Conservation (phyloP, 2,888 invertebrate genomes). For the Synanthedon andrenaeformis region DNA sequence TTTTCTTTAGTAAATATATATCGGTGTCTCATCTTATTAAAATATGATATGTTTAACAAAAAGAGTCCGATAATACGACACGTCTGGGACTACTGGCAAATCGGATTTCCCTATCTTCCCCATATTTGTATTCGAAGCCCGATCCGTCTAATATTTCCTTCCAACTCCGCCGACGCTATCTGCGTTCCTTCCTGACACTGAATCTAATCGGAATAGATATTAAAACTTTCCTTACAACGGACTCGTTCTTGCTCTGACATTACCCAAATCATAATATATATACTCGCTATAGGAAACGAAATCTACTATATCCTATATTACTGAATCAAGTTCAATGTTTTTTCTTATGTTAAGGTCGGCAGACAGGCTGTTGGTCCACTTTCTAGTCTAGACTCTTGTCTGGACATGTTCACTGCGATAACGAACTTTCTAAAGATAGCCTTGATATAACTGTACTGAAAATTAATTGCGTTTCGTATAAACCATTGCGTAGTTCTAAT, state of each 20-base stretch:
- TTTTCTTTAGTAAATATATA: not conserved
- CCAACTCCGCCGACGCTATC: slow-evolving; percentile 61
- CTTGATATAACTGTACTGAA: too few relatives aligned
- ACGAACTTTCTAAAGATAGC: too few relatives aligned
- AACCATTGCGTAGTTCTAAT: too few relatives aligned
- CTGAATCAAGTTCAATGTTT: not conserved
- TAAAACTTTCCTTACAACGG: slow-evolving; percentile 63
- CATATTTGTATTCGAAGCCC: slow-evolving; percentile 68
- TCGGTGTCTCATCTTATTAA: slow-evolving; percentile 29
- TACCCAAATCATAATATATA: slow-evolving; percentile 21
- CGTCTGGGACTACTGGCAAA: slow-evolving; percentile 61
- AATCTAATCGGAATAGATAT: slow-evolving; percentile 72
- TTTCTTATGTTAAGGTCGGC: not conserved
- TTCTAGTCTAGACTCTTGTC: too few relatives aligned
- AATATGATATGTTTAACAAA: slow-evolving; percentile 53
- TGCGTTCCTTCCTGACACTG: slow-evolving; percentile 68
- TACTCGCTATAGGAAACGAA: not conserved
- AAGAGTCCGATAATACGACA: slow-evolving; percentile 62
- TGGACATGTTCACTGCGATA: too few relatives aligned
- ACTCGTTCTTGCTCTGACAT: slow-evolving; percentile 36
- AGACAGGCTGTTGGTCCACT: too few relatives aligned
- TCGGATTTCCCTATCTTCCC: slow-evolving; percentile 67
- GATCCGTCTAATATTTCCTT: slow-evolving; percentile 69
- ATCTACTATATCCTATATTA: too few relatives aligned
- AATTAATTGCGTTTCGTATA: too few relatives aligned